These are phyloP conservation scores for Scaptomyza hsui DNA, from an alignment of 1,140 invertebrate species.

Conservation along the genomic window DNA sequence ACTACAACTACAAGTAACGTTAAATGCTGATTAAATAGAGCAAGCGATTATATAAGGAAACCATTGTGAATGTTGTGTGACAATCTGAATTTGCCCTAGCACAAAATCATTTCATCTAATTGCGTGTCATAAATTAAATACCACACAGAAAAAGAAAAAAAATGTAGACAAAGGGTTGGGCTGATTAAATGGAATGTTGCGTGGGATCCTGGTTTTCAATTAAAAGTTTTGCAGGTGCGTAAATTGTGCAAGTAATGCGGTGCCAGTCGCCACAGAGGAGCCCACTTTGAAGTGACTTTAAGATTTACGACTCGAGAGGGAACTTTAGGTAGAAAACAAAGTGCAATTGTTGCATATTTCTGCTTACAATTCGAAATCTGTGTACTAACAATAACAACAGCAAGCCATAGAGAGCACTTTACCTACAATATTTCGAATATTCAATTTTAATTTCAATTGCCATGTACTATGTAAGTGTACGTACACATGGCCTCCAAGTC, in stretches of 20 bases:
- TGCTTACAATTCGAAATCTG: slow-evolving; percentile 72
- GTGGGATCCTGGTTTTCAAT: slow-evolving; percentile 60
- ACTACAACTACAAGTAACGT: not conserved
- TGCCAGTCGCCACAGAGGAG: slow-evolving; percentile 20
- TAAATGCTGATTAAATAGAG: not conserved
- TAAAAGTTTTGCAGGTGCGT: slow-evolving; percentile 70
- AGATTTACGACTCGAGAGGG: slow-evolving; percentile 33
- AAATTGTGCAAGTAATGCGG: slow-evolving; percentile 48
- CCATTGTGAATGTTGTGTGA: not conserved
- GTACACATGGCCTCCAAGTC: slow-evolving; percentile 56
- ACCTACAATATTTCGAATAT: slow-evolving; percentile 14
- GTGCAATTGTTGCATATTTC: slow-evolving; percentile 49
- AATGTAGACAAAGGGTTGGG: not conserved
- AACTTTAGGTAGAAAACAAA: slow-evolving; percentile 5
- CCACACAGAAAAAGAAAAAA: not conserved
- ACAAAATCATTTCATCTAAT: slow-evolving; percentile 61
- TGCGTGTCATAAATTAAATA: slow-evolving; percentile 65
- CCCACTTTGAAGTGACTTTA: slow-evolving; percentile 35
- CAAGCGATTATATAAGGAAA: too few species aligned
- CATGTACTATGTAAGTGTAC: slow-evolving; percentile 45
- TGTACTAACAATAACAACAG: slow-evolving; percentile 58
- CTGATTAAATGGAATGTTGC: slow-evolving; percentile 49
- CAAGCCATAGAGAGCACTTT: slow-evolving; percentile 8
- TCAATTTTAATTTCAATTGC: slow-evolving; percentile 46
- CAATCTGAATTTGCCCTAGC: slow-evolving; percentile 38